These are phyloP conservation scores for Oceanites oceanicus DNA, from an alignment of 2,113 vertebrate species.

Conservation along the genomic window DNA sequence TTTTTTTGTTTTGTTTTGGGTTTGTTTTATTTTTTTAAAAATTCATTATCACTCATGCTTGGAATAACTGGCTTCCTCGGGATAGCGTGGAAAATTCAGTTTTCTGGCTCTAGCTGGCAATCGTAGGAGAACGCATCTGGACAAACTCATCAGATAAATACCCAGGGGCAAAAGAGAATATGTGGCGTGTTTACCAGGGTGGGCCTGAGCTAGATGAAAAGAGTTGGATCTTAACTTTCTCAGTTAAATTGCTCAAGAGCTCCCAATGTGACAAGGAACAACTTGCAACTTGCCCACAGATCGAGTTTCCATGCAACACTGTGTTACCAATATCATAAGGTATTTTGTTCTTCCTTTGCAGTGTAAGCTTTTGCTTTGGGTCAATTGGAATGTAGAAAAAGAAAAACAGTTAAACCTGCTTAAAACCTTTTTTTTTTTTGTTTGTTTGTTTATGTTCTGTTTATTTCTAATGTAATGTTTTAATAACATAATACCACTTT, in stretches of 20 bases:
- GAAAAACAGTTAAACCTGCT: conserved; percentile 64
- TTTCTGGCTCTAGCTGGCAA: conserved; percentile 49
- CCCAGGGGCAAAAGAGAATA: conserved; percentile 14
- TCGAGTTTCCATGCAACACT: conserved; percentile 64
- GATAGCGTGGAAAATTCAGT: conserved; percentile 39
- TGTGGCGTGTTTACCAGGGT: conserved; percentile 17
- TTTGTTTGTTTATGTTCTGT: too few species aligned
- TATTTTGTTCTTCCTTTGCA: conserved; percentile 80
- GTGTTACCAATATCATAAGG: conserved; percentile 63
- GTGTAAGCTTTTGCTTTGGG: conserved; percentile 78
- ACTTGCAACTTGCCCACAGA: conserved; percentile 17
- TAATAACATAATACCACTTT: too few species aligned
- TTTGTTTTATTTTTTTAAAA: not conserved
- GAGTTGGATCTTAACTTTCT: not conserved
- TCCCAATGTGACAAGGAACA: conserved; percentile 13
- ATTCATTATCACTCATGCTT: conserved; percentile 57
- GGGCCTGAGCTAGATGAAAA: conserved; percentile 21
- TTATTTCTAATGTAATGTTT: too few species aligned
- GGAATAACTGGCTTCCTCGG: conserved; percentile 54
- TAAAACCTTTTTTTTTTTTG: conserved; percentile 10
- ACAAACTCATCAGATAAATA: conserved; percentile 20
- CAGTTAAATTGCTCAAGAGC: not conserved
- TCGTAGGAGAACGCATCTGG: conserved; percentile 19
- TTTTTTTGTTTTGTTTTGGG: not conserved
- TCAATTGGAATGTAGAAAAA: conserved; percentile 72